Percentiles rank a stretch among this genome's conserved stretches.
phyloP scores from a whole-genome alignment of 1,140 invertebrate genomes.

The Pseudachorutes palmiensis region DNA sequence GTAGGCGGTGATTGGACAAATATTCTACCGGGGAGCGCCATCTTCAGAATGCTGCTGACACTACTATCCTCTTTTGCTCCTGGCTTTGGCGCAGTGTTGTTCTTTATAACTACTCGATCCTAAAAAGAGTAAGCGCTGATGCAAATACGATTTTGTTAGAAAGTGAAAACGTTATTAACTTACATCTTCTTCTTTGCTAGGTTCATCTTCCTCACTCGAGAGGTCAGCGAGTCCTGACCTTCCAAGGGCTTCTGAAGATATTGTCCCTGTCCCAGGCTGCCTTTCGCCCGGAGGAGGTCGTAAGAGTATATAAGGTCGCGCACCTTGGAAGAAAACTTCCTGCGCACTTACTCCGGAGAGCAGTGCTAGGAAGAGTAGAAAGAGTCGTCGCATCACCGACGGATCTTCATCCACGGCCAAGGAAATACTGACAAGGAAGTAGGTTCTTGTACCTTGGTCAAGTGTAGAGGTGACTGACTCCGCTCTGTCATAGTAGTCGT shows the following conservation, averaged over 20 bases:
- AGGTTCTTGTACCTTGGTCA: too few species aligned
- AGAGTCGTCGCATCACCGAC: background rate
- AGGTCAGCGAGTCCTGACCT: background rate
- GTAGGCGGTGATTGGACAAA: too few species aligned
- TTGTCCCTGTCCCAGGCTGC: too few species aligned
- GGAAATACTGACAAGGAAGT: too few species aligned
- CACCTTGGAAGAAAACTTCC: background rate
- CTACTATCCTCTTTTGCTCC: background rate
- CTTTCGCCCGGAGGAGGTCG: background rate
- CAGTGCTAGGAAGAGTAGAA: background rate
- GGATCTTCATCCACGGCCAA: too few species aligned
- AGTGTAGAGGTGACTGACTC: too few species aligned
- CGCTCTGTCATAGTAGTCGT: too few species aligned
- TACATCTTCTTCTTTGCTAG: background rate
- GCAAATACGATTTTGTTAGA: background rate
- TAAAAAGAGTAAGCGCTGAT: background rate
- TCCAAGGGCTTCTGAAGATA: background rate
- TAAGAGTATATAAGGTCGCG: background rate
- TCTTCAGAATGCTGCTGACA: background rate
- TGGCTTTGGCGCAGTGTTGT: background rate
- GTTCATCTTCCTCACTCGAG: background rate
- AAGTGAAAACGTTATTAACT: background rate
- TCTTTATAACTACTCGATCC: background rate
- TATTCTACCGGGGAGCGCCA: background rate
- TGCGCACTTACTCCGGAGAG: background rate